phyloP scores from a whole-genome alignment of 2,797 vertebrate genomes.

The Melanotaenia nigrans region DNA sequence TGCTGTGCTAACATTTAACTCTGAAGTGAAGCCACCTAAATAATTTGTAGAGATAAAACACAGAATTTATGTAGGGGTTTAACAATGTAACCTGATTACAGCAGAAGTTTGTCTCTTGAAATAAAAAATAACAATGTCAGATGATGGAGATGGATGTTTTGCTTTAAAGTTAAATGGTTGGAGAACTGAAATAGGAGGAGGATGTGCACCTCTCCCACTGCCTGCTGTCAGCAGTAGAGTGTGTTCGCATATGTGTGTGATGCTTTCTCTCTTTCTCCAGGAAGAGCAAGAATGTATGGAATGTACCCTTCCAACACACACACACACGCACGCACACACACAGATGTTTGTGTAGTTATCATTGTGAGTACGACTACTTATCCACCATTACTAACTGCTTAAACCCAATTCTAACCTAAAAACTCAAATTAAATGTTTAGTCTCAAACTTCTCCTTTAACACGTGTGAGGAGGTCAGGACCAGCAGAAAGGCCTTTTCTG shows the following conservation, averaged over 20 bases:
- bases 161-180: conserved; percentile 4
- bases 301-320: conserved; percentile 52
- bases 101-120: background rate
- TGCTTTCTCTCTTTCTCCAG: conserved; percentile 69
- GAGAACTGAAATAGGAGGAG: conserved; percentile 35
- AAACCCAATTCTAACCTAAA: background rate
- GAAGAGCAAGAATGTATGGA: conserved; percentile 72
- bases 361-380: background rate
- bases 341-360: background rate
- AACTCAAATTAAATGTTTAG: background rate
- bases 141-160: background rate
- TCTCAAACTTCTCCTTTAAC: background rate
- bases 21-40: background rate
- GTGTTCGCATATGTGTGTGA: conserved; percentile 11
- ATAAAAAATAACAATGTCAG: conserved; percentile 6
- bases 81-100: background rate
- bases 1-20: background rate
- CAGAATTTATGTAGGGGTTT: background rate
- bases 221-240: conserved; percentile 45
- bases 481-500: background rate
- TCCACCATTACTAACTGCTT: background rate
- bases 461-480: background rate
- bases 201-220: conserved; percentile 47
- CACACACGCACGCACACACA: conserved; percentile 17
- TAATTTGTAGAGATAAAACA: background rate